Percentiles rank a stretch among this genome's conserved stretches.
Evolutionary conservation across 2,797 vertebrate genomes (phyloP).

Genomic region (Cheirogaleus major): DNA sequence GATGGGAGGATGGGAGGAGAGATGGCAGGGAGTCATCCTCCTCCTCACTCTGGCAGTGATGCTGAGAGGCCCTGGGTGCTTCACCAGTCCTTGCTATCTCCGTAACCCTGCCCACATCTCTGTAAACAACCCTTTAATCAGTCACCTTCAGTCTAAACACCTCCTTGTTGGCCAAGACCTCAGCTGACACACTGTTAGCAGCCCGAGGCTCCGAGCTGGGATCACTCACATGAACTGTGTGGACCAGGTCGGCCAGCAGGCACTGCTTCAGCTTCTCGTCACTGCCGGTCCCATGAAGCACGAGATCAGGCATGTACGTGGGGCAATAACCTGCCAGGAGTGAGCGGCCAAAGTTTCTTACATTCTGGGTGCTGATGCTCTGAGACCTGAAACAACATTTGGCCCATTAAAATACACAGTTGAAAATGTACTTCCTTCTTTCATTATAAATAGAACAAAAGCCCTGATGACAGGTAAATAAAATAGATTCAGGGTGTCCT

Average conservation of each 20-base stretch:
- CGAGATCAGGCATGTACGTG: slow-evolving; percentile 91
- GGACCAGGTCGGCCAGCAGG: slow-evolving; percentile 88
- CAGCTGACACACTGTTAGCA: background rate
- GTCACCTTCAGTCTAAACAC: background rate
- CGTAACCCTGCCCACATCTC: background rate
- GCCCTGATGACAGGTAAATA: background rate
- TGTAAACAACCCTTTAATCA: background rate
- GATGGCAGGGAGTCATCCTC: fast-evolving
- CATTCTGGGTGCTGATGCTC: slow-evolving; percentile 85
- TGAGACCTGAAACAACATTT: slow-evolving; percentile 85
- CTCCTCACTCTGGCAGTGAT: background rate
- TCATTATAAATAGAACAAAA: background rate
- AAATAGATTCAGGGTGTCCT: background rate
- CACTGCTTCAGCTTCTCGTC: slow-evolving; percentile 90
- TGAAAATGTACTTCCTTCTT: background rate
- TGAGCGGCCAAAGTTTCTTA: slow-evolving; percentile 91
- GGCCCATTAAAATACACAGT: background rate
- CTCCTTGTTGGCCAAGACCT: background rate
- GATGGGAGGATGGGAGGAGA: background rate
- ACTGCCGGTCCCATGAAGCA: slow-evolving; percentile 89
- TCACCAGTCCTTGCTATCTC: background rate
- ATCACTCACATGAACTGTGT: slow-evolving; percentile 89
- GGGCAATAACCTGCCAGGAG: slow-evolving; percentile 92
- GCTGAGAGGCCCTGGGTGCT: background rate
- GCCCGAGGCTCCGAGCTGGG: no score